These are phyloP conservation scores for Drosophila pruinosa DNA, from an alignment of 1,140 invertebrate genomes.

Conservation along the genomic window DNA sequence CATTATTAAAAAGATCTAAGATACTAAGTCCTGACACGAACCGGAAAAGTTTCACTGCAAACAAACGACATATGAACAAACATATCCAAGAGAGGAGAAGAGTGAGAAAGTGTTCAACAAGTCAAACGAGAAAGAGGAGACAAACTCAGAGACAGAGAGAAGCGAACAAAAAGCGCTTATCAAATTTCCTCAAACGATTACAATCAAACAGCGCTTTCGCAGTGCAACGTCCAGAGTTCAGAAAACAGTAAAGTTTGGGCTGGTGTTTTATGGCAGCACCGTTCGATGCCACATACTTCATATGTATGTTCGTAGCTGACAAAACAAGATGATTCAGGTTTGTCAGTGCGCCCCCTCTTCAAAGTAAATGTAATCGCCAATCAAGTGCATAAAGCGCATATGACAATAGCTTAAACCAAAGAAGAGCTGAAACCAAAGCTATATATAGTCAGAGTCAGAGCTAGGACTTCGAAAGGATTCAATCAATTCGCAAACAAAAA, in stretches of 20 bases:
- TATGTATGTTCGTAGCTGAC: conserved; percentile 3
- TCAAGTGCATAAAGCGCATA: conserved; percentile 80
- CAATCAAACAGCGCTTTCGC: conserved; percentile 61
- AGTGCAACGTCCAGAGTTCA: conserved; percentile 13
- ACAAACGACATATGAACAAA: conserved; percentile 48
- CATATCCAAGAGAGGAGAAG: neutral
- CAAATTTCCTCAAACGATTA: conserved; percentile 80
- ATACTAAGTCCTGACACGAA: conserved; percentile 66
- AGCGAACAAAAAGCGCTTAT: conserved; percentile 72
- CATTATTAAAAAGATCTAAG: conserved; percentile 79
- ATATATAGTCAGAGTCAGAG: neutral
- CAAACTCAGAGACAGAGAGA: conserved; percentile 21
- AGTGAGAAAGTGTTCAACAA: neutral
- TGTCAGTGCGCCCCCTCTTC: conserved; percentile 37
- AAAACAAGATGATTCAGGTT: conserved; percentile 68
- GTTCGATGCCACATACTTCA: neutral
- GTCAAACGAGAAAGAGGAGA: conserved; percentile 31
- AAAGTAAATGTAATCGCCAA: conserved; percentile 79
- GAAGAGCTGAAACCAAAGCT: neutral
- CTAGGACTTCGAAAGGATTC: conserved; percentile 64
- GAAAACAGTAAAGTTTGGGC: neutral
- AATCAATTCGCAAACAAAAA: conserved; percentile 76
- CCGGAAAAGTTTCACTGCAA: conserved; percentile 73
- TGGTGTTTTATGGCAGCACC: neutral
- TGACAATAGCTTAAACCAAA: conserved; percentile 46